Evolutionary conservation across 2,888 invertebrate genomes (phyloP).

Genomic region (Drosophila subsilvestris): DNA sequence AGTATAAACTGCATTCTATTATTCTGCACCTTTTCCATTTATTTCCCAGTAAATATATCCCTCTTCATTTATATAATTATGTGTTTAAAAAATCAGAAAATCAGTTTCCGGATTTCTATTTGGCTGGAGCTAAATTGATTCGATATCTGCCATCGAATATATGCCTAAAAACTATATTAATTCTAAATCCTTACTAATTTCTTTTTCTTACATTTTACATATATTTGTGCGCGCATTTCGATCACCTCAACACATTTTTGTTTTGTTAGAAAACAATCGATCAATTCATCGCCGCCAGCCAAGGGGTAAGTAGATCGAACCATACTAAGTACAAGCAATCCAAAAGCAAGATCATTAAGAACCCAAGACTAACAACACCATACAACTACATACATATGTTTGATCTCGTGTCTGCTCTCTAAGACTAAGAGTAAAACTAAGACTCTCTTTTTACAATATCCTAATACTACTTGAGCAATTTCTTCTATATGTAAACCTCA

Average conservation of each 20-base stretch:
- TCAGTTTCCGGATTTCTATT: conserved; percentile 10
- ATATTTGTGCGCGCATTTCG: conserved; percentile 71
- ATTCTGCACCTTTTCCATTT: neutral
- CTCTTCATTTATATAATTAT: conserved; percentile 3
- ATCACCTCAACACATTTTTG: conserved; percentile 68
- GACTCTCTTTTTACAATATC: conserved; percentile 31
- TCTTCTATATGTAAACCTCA: conserved; percentile 32
- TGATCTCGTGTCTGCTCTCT: conserved; percentile 16
- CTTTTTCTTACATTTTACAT: conserved; percentile 78
- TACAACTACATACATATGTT: conserved; percentile 1
- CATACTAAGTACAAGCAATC: conserved; percentile 29
- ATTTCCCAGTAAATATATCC: neutral
- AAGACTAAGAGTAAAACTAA: conserved; percentile 10
- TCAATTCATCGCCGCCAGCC: conserved; percentile 75
- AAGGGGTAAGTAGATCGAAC: conserved; percentile 68
- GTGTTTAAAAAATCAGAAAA: conserved; percentile 4
- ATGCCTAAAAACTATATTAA: conserved; percentile 6
- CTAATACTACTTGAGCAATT: conserved; percentile 40
- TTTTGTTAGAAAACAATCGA: conserved; percentile 78
- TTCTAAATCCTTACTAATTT: conserved; percentile 67
- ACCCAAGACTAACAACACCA: conserved; percentile 21
- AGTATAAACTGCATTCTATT: neutral
- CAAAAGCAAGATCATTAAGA: conserved; percentile 25
- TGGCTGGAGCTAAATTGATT: conserved; percentile 7
- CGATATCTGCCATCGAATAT: conserved; percentile 5